A percentile compares a stretch with the other conserved stretches of the same genome.
These are phyloP conservation scores for Saturnia pavonia DNA, from an alignment of 2,888 invertebrate genomes.

Conservation along the genomic window DNA sequence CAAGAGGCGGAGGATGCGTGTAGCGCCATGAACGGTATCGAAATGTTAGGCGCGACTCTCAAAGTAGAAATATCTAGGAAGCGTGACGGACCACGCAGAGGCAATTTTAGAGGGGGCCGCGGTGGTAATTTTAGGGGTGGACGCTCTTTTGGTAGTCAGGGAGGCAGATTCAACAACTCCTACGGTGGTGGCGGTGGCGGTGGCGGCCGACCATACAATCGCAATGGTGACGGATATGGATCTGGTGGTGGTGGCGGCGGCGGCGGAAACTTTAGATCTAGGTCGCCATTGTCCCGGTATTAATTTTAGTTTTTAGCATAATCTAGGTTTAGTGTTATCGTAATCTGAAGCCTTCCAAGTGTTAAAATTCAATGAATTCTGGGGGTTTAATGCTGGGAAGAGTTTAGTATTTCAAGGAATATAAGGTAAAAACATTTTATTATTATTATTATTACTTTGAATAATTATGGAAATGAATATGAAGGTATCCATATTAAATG, in stretches of 20 bases:
- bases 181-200: constrained; percentile 77
- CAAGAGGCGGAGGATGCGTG: constrained; percentile 95
- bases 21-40: constrained; percentile 93
- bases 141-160: constrained; percentile 72
- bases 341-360: constrained; percentile 81
- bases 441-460: constrained; percentile 18
- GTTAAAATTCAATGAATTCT: constrained; percentile 77
- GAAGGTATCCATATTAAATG: background rate
- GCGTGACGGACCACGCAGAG: constrained; percentile 86
- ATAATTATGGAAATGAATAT: background rate
- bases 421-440: constrained; percentile 59
- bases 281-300: constrained; percentile 75
- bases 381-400: constrained; percentile 77
- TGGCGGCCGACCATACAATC: constrained; percentile 64
- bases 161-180: constrained; percentile 81
- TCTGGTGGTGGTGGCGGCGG: constrained; percentile 68
- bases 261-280: constrained; percentile 79
- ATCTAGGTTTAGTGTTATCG: constrained; percentile 80
- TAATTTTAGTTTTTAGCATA: constrained; percentile 73
- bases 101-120: constrained; percentile 80
- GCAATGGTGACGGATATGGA: constrained; percentile 67
- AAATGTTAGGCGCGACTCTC: constrained; percentile 92
- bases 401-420: constrained; percentile 69
- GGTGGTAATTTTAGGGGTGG: constrained; percentile 76
- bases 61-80: constrained; percentile 94